These are phyloP conservation scores for Monarcha castaneiventris DNA, from an alignment of 2,113 vertebrate species.

Conservation along the genomic window DNA sequence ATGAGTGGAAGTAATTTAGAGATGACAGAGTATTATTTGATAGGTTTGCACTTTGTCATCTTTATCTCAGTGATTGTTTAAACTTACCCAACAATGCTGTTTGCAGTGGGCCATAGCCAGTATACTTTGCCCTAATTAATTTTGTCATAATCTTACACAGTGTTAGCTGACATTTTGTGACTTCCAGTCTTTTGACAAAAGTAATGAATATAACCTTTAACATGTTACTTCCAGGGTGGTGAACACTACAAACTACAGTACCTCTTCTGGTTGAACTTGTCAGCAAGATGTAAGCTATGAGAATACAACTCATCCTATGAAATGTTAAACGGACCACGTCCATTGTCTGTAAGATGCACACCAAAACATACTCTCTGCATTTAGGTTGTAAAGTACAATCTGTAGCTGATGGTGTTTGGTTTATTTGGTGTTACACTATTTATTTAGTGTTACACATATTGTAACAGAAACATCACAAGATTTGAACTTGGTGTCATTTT, in stretches of 20 bases:
- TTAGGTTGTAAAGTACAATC: not conserved
- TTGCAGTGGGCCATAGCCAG: not conserved
- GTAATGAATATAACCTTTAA: constrained; percentile 54
- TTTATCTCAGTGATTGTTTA: not conserved
- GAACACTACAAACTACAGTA: not conserved
- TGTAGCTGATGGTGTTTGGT: not conserved
- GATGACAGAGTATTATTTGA: not conserved
- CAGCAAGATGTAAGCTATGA: not conserved
- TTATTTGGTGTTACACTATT: not conserved
- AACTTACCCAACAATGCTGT: not conserved
- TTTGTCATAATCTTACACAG: constrained; percentile 11
- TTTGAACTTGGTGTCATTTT: not conserved
- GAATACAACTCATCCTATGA: not conserved
- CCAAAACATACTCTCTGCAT: not conserved
- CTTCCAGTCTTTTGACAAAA: constrained; percentile 6
- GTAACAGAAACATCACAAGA: not conserved
- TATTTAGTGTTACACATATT: not conserved
- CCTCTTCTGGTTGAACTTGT: not conserved
- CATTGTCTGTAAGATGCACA: not conserved
- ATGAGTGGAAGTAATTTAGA: not conserved
- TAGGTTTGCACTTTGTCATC: not conserved
- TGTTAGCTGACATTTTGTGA: constrained; percentile 27
- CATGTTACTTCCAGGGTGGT: not conserved
- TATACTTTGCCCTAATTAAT: constrained; percentile 6
- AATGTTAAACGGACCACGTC: not conserved